Conservation (phyloP, 1,140 invertebrate species). For the Solen grandis region DNA sequence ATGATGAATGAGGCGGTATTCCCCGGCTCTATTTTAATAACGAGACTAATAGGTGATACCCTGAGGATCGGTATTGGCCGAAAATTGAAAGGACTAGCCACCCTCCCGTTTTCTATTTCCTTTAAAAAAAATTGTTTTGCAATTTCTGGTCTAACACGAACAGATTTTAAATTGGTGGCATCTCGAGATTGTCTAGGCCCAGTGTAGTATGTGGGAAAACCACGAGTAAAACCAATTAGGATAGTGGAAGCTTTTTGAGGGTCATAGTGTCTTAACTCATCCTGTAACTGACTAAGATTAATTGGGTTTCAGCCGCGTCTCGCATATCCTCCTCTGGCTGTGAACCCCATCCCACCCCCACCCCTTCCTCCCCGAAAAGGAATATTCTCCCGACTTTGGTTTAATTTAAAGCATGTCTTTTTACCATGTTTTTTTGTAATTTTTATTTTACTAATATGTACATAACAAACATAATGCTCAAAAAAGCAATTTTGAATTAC, state of each 20-base stretch:
- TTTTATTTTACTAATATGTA: no score
- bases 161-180: no score
- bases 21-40: slow-evolving; percentile 1
- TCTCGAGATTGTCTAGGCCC: no score
- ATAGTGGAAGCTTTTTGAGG: neutral
- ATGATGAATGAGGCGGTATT: slow-evolving; percentile 37
- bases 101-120: no score
- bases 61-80: neutral
- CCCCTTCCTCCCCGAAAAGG: neutral
- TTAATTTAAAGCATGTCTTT: neutral
- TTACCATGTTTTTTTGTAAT: no score
- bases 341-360: no score
- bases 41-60: no score
- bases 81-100: neutral
- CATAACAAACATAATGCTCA: no score
- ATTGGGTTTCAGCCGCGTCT: neutral
- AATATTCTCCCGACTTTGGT: neutral
- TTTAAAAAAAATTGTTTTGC: slow-evolving; percentile 4
- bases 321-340: no score
- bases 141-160: no score
- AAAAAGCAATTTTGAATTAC: no score
- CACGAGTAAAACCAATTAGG: neutral
- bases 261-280: neutral
- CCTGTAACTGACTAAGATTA: neutral
- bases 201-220: neutral